Evolutionary conservation across 2,113 vertebrate genomes (phyloP).

Genomic region (Colossoma macropomum): DNA sequence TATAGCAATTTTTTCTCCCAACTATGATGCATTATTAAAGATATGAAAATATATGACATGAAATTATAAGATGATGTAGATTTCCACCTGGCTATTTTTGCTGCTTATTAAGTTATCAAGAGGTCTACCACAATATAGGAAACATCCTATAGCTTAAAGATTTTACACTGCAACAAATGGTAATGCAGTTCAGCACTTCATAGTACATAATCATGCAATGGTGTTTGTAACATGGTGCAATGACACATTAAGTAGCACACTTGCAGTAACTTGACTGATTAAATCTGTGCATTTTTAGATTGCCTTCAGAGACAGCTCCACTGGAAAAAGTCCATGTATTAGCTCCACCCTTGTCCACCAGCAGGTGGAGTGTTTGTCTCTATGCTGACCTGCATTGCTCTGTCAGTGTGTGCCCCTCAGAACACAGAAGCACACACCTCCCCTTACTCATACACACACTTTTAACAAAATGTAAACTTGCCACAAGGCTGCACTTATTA

Average conservation of each 20-base stretch:
- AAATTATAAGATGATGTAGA: too few species aligned
- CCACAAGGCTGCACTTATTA: not conserved
- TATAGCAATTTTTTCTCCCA: not conserved
- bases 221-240: not conserved
- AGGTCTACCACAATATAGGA: too few species aligned
- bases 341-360: not conserved
- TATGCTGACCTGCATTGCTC: not conserved
- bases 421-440: not conserved
- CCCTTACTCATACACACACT: not conserved
- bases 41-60: not conserved
- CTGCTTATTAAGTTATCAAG: too few species aligned
- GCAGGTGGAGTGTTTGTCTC: constrained; percentile 12
- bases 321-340: not conserved
- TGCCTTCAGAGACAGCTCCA: not conserved
- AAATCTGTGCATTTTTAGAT: not conserved
- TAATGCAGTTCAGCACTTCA: not conserved
- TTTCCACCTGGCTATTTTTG: too few species aligned
- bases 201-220: not conserved
- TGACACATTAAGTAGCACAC: too few species aligned
- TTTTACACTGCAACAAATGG: too few species aligned
- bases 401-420: not conserved
- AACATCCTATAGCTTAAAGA: too few species aligned
- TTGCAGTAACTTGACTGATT: not conserved
- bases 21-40: not conserved
- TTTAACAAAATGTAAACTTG: not conserved